A percentile compares a stretch with the other conserved stretches of the same genome.
phyloP scores from a whole-genome alignment of 2,113 vertebrate genomes.

The Rhinoderma darwinii region DNA sequence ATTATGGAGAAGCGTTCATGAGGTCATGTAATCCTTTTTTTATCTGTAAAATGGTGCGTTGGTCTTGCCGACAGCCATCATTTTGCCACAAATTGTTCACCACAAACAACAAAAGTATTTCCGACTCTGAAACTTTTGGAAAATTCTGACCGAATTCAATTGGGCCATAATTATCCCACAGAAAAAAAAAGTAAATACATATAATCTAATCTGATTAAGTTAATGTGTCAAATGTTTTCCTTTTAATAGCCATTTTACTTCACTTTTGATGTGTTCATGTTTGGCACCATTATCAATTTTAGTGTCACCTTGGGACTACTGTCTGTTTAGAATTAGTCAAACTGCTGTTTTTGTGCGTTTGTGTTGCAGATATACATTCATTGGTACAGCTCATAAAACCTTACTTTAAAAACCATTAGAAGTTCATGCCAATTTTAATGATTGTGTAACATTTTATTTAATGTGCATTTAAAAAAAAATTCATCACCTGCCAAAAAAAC shows the following conservation, averaged over 20 bases:
- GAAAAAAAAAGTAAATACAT: too few species aligned
- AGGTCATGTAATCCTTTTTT: too few species aligned
- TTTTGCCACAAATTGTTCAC: too few species aligned
- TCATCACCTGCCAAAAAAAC: constrained; percentile 15
- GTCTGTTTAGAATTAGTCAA: neutral
- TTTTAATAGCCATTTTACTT: neutral
- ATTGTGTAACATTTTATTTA: constrained; percentile 11
- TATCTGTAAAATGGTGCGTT: too few species aligned
- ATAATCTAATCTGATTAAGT: too few species aligned
- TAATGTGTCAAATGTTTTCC: neutral
- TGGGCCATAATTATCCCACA: too few species aligned
- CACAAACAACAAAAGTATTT: too few species aligned
- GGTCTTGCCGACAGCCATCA: too few species aligned
- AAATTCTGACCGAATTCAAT: too few species aligned
- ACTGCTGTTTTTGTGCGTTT: neutral
- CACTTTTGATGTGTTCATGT: neutral
- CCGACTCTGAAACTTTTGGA: too few species aligned
- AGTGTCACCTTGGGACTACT: neutral
- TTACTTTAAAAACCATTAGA: constrained; percentile 30
- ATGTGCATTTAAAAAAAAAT: constrained; percentile 23
- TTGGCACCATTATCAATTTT: neutral
- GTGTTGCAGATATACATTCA: neutral
- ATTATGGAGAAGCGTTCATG: too few species aligned
- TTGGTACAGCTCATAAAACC: neutral
- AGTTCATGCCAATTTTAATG: constrained; percentile 21